phyloP scores from a whole-genome alignment of 1,140 invertebrate species.

The Eumaeus atala region DNA sequence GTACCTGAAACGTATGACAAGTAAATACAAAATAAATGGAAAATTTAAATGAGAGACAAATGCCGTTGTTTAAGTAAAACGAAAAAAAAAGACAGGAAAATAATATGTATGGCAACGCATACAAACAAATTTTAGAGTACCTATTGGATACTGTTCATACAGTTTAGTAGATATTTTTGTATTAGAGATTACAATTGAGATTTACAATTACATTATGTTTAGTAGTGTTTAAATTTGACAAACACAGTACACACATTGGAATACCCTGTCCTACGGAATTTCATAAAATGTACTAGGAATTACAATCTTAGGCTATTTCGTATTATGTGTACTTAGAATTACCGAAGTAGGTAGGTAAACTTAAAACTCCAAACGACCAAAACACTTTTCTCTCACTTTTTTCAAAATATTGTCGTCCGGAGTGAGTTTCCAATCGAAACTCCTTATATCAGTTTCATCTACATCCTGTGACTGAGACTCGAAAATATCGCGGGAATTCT shows the following conservation, averaged over 20 bases:
- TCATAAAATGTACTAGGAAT: no score
- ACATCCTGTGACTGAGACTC: conserved; percentile 55
- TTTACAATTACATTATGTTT: no score
- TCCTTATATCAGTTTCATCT: conserved; percentile 36
- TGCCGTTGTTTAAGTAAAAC: no score
- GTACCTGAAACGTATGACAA: no score
- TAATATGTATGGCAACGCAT: no score
- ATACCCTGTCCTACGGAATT: conserved; percentile 53
- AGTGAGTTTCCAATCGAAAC: conserved; percentile 48
- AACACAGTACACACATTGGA: neutral
- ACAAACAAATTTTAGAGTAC: no score
- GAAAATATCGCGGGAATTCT: conserved; percentile 55
- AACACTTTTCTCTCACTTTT: conserved; percentile 50
- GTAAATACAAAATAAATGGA: no score
- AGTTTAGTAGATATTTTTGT: conserved; percentile 1
- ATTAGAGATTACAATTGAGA: neutral
- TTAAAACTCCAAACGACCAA: conserved; percentile 50
- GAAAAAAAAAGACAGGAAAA: no score
- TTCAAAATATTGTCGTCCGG: conserved; percentile 51
- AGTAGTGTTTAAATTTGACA: no score
- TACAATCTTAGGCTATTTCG: no score
- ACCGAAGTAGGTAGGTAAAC: conserved; percentile 15
- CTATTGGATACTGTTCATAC: no score
- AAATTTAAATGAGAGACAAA: no score
- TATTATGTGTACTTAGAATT: neutral